phyloP scores from a whole-genome alignment of 1,140 invertebrate genomes.

The Dreissena rostriformis region DNA sequence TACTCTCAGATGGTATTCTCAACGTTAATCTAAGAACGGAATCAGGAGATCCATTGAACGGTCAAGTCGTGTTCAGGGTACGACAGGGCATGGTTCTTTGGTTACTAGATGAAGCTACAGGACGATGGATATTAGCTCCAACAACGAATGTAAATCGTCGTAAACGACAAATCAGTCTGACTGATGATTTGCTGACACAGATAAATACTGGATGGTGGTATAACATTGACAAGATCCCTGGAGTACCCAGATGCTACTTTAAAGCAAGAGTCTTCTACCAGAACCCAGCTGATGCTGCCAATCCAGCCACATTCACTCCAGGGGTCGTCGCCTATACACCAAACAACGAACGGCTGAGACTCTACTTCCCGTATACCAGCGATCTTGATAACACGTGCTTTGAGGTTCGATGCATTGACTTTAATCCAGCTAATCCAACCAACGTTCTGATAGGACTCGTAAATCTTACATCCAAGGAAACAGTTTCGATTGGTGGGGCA shows the following conservation, averaged over 20 bases:
- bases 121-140: not conserved
- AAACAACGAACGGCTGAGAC: constrained; percentile 6
- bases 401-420: constrained; percentile 28
- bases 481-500: constrained; percentile 8
- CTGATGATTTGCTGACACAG: not conserved
- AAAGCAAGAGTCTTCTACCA: constrained; percentile 30
- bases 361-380: constrained; percentile 8
- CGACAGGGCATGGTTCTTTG: constrained; percentile 18
- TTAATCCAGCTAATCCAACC: constrained; percentile 1
- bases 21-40: not conserved
- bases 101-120: constrained; percentile 9
- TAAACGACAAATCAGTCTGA: constrained; percentile 17
- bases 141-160: not conserved
- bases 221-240: constrained; percentile 42
- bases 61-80: not conserved
- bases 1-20: constrained; percentile 19
- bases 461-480: not conserved
- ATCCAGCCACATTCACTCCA: constrained; percentile 25
- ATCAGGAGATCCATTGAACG: not conserved
- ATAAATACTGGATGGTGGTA: constrained; percentile 20
- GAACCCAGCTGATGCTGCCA: constrained; percentile 7
- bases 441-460: not conserved
- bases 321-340: constrained; percentile 22
- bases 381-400: constrained; percentile 23
- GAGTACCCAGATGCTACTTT: constrained; percentile 34